These are phyloP conservation scores for Oreohelix idahoensis DNA, from an alignment of 1,140 invertebrate genomes.

Conservation along the genomic window DNA sequence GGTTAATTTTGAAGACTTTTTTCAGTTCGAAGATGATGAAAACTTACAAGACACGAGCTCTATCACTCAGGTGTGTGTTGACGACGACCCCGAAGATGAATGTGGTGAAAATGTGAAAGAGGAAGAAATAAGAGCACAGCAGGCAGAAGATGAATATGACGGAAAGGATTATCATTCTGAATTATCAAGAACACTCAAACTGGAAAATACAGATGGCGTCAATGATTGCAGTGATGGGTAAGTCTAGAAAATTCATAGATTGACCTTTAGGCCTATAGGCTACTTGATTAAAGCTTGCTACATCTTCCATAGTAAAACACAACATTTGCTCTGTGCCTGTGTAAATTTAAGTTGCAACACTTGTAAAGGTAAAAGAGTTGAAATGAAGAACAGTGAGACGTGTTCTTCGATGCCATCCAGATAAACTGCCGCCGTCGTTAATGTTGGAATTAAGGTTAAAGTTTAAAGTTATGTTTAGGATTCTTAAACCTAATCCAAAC, in stretches of 20 bases:
- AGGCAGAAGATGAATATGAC: not conserved
- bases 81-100: slow-evolving; percentile 25
- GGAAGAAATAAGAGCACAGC: not conserved
- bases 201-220: not conserved
- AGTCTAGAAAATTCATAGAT: not conserved
- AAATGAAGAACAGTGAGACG: no score
- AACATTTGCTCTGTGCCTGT: no score
- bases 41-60: slow-evolving; percentile 47
- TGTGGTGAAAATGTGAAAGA: not conserved
- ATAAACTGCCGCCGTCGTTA: no score
- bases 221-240: not conserved
- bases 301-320: no score
- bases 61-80: slow-evolving; percentile 51
- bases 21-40: slow-evolving; percentile 48
- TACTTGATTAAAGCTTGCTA: no score
- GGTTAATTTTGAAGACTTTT: slow-evolving; percentile 39
- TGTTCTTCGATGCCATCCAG: no score
- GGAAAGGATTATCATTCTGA: not conserved
- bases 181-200: not conserved
- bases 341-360: no score
- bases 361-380: no score
- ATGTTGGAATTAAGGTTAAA: no score
- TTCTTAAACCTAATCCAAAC: no score
- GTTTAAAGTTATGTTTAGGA: no score
- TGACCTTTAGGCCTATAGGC: no score